These are phyloP conservation scores for Drosophila busckii DNA, from an alignment of 1,140 invertebrate genomes.

Conservation along the genomic window DNA sequence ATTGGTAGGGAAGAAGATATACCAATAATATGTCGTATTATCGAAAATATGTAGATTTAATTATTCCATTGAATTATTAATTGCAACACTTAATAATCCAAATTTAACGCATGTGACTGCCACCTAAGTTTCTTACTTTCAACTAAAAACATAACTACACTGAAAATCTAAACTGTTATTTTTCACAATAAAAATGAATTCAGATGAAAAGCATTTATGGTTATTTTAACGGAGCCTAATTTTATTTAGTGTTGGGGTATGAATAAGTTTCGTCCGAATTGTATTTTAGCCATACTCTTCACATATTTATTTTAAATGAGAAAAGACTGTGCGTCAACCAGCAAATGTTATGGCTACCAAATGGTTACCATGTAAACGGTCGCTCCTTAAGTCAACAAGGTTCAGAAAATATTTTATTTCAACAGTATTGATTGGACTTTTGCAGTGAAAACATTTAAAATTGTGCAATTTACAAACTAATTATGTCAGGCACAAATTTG, in stretches of 20 bases:
- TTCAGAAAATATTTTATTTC: constrained; percentile 19
- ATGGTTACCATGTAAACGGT: constrained; percentile 58
- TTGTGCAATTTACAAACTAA: constrained; percentile 13
- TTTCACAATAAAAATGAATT: too few species aligned
- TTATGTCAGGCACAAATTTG: constrained; percentile 65
- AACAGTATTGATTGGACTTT: constrained; percentile 67
- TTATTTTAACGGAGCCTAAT: too few species aligned
- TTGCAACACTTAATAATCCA: background rate
- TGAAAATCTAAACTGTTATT: too few species aligned
- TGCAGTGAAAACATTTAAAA: constrained; percentile 16
- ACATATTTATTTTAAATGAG: too few species aligned
- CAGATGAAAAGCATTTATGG: too few species aligned
- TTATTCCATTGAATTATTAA: background rate
- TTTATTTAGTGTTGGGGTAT: too few species aligned
- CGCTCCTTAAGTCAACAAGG: constrained; percentile 6
- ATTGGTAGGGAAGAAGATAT: constrained; percentile 47
- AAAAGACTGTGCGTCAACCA: too few species aligned
- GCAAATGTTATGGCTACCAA: constrained; percentile 42
- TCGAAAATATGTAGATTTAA: constrained; percentile 25
- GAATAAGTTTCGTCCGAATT: too few species aligned
- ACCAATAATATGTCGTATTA: constrained; percentile 69
- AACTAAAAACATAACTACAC: too few species aligned
- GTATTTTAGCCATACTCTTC: too few species aligned
- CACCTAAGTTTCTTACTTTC: too few species aligned
- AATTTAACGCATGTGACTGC: too few species aligned